Evolutionary conservation across 2,797 vertebrate genomes (phyloP), one percentile per base, ranked within the genome.

Genomic region (Tympanoctomys barrerae): DNA sequence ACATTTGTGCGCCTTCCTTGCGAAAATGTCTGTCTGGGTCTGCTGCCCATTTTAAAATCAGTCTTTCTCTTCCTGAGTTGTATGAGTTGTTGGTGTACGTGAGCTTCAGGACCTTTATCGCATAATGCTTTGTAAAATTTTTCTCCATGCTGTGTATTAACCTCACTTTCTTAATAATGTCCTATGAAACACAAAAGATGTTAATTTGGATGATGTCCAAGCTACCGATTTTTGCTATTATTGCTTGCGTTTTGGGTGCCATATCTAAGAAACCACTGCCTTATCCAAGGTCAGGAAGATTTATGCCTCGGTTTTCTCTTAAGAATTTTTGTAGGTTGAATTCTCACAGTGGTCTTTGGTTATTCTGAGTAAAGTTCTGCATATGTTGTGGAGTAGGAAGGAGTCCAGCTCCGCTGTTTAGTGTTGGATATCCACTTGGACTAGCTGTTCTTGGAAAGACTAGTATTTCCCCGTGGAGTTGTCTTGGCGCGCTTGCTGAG

Each of bases 11-110:
- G 31, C 70, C 59, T 31, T 71, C 59, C 82, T 95, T 86, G 82
- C 92, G 84, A 31, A 86, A 87, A 71, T 49, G 21, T 49, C 54
- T 75, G 24, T 75, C 22, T 26, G 28, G 9, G 82, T 68, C 39
- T 22, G 79, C 54, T 82, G 78, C 33, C 61, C 46, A 26, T 87
- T 90, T 89, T 66, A 42, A 39, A 61, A 12, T 59, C 78, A 82
- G 36, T 33, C 78, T 81, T 92, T 87, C 91, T 87, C 79, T 83
- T 91, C n/a, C 18, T 71, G 75, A 81, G 4, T 84, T 97, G 36
- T 84, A 18, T 64, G 46, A 85, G 36, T 81, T 80, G 16, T 90
- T 66, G 71, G 12, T 82, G 26, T 90, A 54, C 75, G 92, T 85
- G 81, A 71, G 33, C 68, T 28, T 7, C 11, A 62, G 36, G 42